These are phyloP conservation scores for Erythrocercus mccallii DNA, from an alignment of 2,113 vertebrate species.

Conservation along the genomic window DNA sequence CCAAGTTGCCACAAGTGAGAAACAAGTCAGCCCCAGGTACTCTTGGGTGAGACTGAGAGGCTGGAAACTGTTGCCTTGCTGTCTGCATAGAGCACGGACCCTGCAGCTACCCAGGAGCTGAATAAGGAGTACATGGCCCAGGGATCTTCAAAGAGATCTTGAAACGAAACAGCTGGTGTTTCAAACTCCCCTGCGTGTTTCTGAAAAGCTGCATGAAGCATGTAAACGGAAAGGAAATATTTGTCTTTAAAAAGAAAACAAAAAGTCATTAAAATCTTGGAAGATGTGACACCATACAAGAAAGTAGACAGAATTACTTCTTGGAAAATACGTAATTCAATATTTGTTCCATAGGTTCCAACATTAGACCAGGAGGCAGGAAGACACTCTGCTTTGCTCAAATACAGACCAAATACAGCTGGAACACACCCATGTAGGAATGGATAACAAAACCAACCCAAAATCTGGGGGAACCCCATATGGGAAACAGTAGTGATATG, in stretches of 20 bases:
- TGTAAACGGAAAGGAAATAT: conserved; percentile 35
- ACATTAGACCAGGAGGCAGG: neutral
- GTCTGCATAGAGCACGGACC: neutral
- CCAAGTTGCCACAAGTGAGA: neutral
- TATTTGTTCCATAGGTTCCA: neutral
- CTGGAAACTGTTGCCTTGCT: neutral
- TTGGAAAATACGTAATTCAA: neutral
- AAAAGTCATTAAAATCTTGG: neutral
- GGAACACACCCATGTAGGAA: neutral
- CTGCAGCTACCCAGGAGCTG: neutral
- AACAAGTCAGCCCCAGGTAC: neutral
- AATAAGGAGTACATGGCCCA: neutral
- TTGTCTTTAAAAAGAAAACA: conserved; percentile 25
- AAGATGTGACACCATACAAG: neutral
- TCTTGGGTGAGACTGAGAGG: neutral
- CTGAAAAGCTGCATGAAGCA: neutral
- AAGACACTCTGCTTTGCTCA: neutral
- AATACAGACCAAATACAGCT: neutral
- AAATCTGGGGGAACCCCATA: neutral
- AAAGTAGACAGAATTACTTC: neutral
- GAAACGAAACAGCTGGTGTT: conserved; percentile 48
- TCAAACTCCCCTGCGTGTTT: neutral
- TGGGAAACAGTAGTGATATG: accelerated
- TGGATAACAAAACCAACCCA: neutral
- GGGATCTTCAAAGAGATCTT: conserved; percentile 8